These are phyloP conservation scores for Oxycera nigricornis DNA, from an alignment of 2,888 invertebrate species.

Conservation along the genomic window DNA sequence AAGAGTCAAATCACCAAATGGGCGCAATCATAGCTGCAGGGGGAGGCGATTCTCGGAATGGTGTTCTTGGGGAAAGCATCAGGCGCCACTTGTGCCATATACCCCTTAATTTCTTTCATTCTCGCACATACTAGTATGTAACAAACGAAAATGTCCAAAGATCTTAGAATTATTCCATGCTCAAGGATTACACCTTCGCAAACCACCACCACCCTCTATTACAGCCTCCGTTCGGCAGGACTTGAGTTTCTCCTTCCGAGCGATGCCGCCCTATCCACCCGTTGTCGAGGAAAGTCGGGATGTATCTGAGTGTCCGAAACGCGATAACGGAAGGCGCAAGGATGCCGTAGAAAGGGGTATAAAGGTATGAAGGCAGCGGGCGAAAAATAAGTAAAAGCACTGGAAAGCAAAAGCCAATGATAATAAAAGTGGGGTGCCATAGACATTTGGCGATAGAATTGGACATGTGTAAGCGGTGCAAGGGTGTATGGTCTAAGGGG, in stretches of 20 bases:
- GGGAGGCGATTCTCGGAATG: slow-evolving; percentile 1
- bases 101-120: neutral
- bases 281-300: neutral
- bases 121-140: neutral
- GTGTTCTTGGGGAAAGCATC: slow-evolving; percentile 12
- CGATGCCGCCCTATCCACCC: slow-evolving; percentile 2
- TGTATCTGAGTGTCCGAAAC: slow-evolving; percentile 15
- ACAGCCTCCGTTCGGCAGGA: neutral
- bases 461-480: slow-evolving; percentile 20
- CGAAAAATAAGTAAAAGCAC: slow-evolving; percentile 37
- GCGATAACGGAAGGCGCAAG: neutral
- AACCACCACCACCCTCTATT: slow-evolving; percentile 30
- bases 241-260: slow-evolving; percentile 3
- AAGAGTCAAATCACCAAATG: slow-evolving; percentile 8
- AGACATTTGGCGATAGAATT: slow-evolving; percentile 8
- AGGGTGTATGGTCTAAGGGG: slow-evolving; percentile 33
- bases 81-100: neutral
- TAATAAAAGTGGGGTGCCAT: slow-evolving; percentile 18
- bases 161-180: slow-evolving; percentile 33
- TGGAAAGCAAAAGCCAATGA: slow-evolving; percentile 32
- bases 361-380: neutral
- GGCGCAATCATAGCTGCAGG: neutral
- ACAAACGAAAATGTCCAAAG: slow-evolving; percentile 24
- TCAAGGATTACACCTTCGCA: slow-evolving; percentile 4
- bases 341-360: slow-evolving; percentile 14